Base-by-base conservation (phyloP, 2,113 vertebrate genomes). In the Guaruba guarouba region DNA sequence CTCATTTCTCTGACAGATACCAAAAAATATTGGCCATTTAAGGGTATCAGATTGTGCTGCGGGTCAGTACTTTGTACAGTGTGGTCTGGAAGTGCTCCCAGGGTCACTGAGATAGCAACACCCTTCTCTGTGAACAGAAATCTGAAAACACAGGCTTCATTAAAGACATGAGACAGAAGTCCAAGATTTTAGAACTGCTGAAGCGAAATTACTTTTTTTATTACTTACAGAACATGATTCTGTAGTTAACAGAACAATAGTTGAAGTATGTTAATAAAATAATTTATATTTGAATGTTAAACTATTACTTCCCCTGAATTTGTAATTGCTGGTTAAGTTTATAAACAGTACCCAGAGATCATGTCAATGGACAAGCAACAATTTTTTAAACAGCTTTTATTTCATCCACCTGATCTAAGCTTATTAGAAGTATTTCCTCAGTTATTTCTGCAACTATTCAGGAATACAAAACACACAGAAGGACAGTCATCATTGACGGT, bases 381-480 rank as follows among this genome's bases (percentile, higher is more conserved):
- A 92, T 61, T 57, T 90, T 88, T 95, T 84, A 92, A 93, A 79
- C 67, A 89, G 63, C 44, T 93, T 79, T 96, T 93, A 87, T 95
- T 97, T 96, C 87, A 88, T 35, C 31, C 46, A 57, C 37, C 54
- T 83, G 46, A 90, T 43, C 16, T 55, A 96, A 92, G 61, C 79
- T 92, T 94, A 93, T 48, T 67, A 89, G 73, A 97, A 97, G 29
- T 94, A 95, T 86, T 89, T 95, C 94, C 83, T 95, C 49, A 91
- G 79, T 93, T 77, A 97, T 91, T 94, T 96, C 90, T 97, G 71
- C 89, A 96, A 73, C 85, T 93, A 76, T 76, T 95, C 88, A 95
- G 77, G 51, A 96, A 81, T 73, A 82, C 46, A 81, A 86, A 92
- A 85, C 22, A 93, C 19, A 52, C 2, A 69, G 31, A 70, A 61